phyloP scores from a whole-genome alignment of 2,113 vertebrate species.

The Helogale parvula region DNA sequence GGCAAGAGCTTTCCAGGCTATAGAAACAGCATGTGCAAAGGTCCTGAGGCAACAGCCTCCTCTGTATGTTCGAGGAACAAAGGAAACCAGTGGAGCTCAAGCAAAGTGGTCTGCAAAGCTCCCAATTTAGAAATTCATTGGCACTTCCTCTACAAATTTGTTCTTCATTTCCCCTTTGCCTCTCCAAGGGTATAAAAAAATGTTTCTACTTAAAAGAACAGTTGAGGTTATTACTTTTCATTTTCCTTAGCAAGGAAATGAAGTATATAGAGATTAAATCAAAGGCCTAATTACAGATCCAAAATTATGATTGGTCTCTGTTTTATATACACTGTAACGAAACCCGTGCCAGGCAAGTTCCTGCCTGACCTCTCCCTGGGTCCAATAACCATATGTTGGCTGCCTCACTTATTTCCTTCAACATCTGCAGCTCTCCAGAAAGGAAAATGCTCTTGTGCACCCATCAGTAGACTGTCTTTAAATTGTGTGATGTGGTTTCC shows the following conservation, averaged over 20 bases:
- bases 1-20: neutral
- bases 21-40: neutral
- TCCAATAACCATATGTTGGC: conserved; percentile 55
- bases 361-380: neutral
- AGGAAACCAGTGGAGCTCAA: neutral
- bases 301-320: conserved; percentile 59
- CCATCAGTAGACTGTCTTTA: conserved; percentile 30
- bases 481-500: conserved; percentile 70
- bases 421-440: conserved; percentile 50
- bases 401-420: neutral
- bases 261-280: conserved; percentile 70
- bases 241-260: conserved; percentile 72
- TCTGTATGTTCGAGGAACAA: neutral
- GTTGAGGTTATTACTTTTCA: conserved; percentile 65
- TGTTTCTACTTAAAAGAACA: conserved; percentile 62
- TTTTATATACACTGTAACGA: conserved; percentile 67
- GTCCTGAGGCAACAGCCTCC: neutral
- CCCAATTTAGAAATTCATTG: neutral
- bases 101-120: neutral
- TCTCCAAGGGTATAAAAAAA: conserved; percentile 58
- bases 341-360: conserved; percentile 58
- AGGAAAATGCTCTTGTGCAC: conserved; percentile 2
- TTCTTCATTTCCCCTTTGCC: conserved; percentile 59
- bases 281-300: conserved; percentile 70
- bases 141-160: conserved; percentile 52